Percentiles rank a stretch among this genome's conserved stretches.
Evolutionary conservation across 2,888 invertebrate species (phyloP).

Genomic region (Drosophila neotestacea): DNA sequence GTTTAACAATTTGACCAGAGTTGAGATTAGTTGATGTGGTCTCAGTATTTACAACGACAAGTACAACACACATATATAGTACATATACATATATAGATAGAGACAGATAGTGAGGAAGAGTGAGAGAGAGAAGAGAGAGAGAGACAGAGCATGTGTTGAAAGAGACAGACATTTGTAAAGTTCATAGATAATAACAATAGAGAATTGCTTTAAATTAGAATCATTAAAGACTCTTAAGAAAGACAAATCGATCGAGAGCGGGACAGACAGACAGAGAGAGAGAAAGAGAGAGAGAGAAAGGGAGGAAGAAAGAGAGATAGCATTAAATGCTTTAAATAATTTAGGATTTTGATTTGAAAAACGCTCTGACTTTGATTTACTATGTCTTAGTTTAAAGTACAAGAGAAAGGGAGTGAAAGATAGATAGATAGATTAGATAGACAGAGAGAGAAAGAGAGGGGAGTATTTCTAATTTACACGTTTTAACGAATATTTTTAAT

Average conservation of each 20-base stretch:
- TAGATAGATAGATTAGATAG: constrained; percentile 12
- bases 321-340: constrained; percentile 1
- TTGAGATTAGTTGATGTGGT: constrained; percentile 16
- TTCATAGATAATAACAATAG: neutral
- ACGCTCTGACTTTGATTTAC: constrained; percentile 16
- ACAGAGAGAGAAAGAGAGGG: constrained; percentile 9
- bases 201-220: neutral
- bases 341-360: neutral
- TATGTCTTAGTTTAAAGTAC: constrained; percentile 8
- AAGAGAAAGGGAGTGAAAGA: constrained; percentile 11
- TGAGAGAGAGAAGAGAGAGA: constrained; percentile 13
- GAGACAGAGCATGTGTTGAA: neutral
- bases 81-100: constrained; percentile 26
- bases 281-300: constrained; percentile 19
- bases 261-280: constrained; percentile 8
- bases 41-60: constrained; percentile 47
- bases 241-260: constrained; percentile 16
- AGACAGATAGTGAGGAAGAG: constrained; percentile 24
- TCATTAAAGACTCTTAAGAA: neutral
- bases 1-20: constrained; percentile 10
- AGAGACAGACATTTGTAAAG: constrained; percentile 14
- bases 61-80: constrained; percentile 49
- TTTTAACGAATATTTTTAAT: constrained; percentile 8
- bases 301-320: constrained; percentile 2
- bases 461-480: constrained; percentile 11